Evolutionary conservation across 1,140 invertebrate genomes (phyloP), one percentile per base, ranked within the genome.

Genomic region (Gryon sp.): DNA sequence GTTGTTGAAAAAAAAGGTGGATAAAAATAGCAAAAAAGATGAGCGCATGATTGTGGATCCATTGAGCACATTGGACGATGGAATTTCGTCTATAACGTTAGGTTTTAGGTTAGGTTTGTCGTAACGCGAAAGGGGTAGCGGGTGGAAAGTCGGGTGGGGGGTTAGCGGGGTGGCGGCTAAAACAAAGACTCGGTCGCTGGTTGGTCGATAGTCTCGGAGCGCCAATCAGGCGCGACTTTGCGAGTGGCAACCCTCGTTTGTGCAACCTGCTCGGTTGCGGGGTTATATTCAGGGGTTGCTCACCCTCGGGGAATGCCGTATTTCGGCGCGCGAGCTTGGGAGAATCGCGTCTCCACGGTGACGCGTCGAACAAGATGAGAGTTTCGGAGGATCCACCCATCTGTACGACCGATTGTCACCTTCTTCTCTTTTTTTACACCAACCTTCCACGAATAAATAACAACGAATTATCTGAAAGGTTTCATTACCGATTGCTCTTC

Each of bases 121-220:
- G 53, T 41, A 43, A 46, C 14, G 15, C 15, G 45, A 9, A 8
- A 24, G 18, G 41, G 18, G 45, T 26, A 12, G 7, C 20, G 15
- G 14, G 36, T 26, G 20, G 59, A n/a, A 28, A 19, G n/a, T 36
- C 20, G 9, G 26, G 52, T 7, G 16, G 52, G 36, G 40, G 20
- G n/a, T 4, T 12, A 48, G 63, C 40, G 80, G 84, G 85, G 83
- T 86, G 86, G 83, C 85, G 83, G 84, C 82, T 88, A 87, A 88
- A 87, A 87, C 86, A 88, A 88, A 88, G 79, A 78, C 80, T 76
- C 73, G 83, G 80, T 82, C 82, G 79, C 78, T 79, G 84, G 84
- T 85, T 88, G 86, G 86, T 88, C 87, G 86, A 88, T 88, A 87
- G 86, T 84, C 80, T 79, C 78, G 78, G 57, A 78, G 79, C 84